Base-by-base conservation (phyloP, 2,113 vertebrate genomes). In the Oreochromis spilurus region DNA sequence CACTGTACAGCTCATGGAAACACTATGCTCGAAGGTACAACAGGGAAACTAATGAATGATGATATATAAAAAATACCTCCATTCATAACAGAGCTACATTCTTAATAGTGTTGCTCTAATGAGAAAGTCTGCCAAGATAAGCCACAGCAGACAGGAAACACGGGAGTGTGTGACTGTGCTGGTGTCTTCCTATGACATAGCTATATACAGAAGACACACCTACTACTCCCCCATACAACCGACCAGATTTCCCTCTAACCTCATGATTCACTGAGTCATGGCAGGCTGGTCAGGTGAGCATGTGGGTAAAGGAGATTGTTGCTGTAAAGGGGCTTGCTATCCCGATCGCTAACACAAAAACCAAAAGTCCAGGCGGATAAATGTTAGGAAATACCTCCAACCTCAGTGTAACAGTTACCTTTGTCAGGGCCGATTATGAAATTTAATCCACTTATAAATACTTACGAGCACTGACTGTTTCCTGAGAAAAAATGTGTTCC, bases 311-410 rank as follows among this genome's bases (percentile, higher is more conserved):
- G 75, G 58, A 77, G 81, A 87, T 62, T 86, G 80, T 81, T 85
- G 70, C 84, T 88, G 91, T 84, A 79, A 78, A 50, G 77, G 26
- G 48, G 14, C 29, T 53, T 16, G 89, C 72, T 87, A 29, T 62
- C 72, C 75, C 81, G 75, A 93, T 92, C 87, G 58, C 86, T 96
- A 95, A 89, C 90, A 85, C 90, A 93, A 95, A 82, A 84, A 65
- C 11, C 62, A 53, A 5, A 60, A 77, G 53, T 88, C 84, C 75
- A 86, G 16, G 16, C 7, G 6, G 45, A 31, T 50, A 52, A 77
- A 50, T 52, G 67, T 88, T 90, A 82, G 72, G 88, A 94, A 94
- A 95, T 82, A 87, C 88, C 62, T 85, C 58, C 36, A 86, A 58
- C 91, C 86, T 78, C 50, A 81, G 83, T 86, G 92, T 31, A 79